Conservation (phyloP, 2,888 invertebrate genomes). For the Oscheius onirici region DNA sequence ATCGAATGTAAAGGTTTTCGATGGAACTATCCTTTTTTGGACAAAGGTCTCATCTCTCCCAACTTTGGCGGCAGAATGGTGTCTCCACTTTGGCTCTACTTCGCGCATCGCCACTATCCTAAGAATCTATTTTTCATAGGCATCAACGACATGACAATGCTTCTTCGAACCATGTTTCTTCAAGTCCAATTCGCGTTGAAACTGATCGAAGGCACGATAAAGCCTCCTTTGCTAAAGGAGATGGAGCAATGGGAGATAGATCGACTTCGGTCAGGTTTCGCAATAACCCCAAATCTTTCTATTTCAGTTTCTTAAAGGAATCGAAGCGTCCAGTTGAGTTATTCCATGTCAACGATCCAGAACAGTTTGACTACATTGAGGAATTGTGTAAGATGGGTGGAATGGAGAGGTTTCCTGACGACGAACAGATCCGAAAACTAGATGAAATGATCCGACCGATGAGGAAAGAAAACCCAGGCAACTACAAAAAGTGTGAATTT, state of each 20-base stretch:
- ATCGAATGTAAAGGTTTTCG: constrained; percentile 9
- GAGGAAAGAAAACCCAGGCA: neutral
- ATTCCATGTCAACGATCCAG: neutral
- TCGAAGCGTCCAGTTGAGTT: neutral
- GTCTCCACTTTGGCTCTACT: constrained; percentile 8
- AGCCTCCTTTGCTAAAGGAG: neutral
- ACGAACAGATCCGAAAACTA: neutral
- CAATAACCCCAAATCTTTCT: no score
- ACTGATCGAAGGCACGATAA: neutral
- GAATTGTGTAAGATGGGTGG: neutral
- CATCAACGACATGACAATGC: neutral
- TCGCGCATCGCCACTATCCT: constrained; percentile 1
- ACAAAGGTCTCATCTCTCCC: neutral
- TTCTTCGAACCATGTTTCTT: neutral
- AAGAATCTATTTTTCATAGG: constrained; percentile 7
- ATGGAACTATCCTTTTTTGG: constrained; percentile 16
- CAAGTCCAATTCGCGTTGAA: constrained; percentile 1
- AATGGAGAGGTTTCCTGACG: neutral
- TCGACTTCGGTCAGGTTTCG: neutral
- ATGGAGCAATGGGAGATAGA: neutral
- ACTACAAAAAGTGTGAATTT: constrained; percentile 4
- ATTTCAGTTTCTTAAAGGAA: neutral
- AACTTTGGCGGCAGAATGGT: neutral
- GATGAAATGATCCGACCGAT: neutral
- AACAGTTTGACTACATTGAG: constrained; percentile 9